Base-by-base conservation (phyloP, 2,113 vertebrate genomes). In the Megaceryle torquata region DNA sequence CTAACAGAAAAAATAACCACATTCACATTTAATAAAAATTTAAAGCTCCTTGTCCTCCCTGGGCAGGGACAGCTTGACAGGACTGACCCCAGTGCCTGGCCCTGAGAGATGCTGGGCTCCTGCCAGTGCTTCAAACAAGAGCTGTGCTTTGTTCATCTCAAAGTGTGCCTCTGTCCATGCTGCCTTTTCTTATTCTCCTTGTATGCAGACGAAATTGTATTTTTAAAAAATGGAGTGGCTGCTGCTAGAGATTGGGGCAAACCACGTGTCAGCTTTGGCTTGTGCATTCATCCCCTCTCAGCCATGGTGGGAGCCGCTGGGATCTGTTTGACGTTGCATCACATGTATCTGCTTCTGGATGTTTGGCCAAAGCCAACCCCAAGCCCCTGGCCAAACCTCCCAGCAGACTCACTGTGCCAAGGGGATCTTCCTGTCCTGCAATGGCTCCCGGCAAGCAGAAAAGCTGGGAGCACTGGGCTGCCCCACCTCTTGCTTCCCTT, bases 61-160 rank as follows among this genome's bases (percentile, higher is more conserved):
- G 67, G 65, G 25, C 29, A 69, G 56, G 51, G 41, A 70, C 50
- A 95, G 39, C 46, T 50, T 90, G 89, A 59, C 51, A 68, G 43
- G 60, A 70, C 69, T 87, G 89, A 95, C 92, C 77, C 61, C 39
- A 71, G 10, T 75, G 77, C 50, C 57, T 68, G 61, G 25, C 78
- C 78, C 68, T 75, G 79, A 86, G 54, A 70, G 35, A 70, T 48
- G 64, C 51, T 95, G 68, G 80, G 43, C 26, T 83, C 60, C 53
- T 88, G 88, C 81, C 74, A 88, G 65, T 37, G 44, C 77, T 94
- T 88, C 77, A 90, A 24, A 94, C n/a, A 84, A 79, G 69, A 78
- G 43, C 35, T 86, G 35, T 67, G n/a, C 90, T 93, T 84, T 92
- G 57, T 92, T 95, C 35, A 53, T 69, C 69, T 57, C 26, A 1